Percentiles rank a stretch among this genome's conserved stretches.
Conservation (phyloP, 2,113 vertebrate genomes). For the Phasianus colchicus region DNA sequence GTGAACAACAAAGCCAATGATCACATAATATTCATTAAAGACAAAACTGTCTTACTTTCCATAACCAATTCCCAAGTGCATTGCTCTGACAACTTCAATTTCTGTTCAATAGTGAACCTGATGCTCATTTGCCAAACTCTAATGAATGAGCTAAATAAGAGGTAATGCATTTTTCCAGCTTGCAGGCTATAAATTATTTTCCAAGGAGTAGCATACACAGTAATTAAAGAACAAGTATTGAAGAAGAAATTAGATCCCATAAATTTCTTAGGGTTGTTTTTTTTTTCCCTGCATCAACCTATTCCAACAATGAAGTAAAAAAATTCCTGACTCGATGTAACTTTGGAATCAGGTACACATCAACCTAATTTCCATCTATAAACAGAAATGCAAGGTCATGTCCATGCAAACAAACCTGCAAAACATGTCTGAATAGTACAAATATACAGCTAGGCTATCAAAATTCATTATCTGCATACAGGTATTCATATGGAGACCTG, state of each 20-base stretch:
- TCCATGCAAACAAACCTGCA: neutral
- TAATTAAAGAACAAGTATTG: slow-evolving; percentile 40
- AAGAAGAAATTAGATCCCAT: neutral
- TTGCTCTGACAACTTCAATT: slow-evolving; percentile 64
- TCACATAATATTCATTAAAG: slow-evolving; percentile 67
- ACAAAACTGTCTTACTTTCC: slow-evolving; percentile 69
- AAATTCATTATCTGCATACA: neutral
- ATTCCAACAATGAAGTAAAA: neutral
- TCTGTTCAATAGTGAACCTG: slow-evolving; percentile 54
- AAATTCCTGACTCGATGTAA: neutral
- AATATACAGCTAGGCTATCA: neutral
- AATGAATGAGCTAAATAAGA: slow-evolving; percentile 23
- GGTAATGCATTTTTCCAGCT: slow-evolving; percentile 11
- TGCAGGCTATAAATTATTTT: slow-evolving; percentile 39
- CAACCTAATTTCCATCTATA: neutral
- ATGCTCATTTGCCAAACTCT: slow-evolving; percentile 52
- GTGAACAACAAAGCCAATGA: slow-evolving; percentile 70
- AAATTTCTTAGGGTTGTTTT: neutral
- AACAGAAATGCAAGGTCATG: neutral
- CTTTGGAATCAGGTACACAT: neutral
- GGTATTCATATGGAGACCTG: neutral
- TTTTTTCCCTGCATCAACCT: neutral
- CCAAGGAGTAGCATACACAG: neutral
- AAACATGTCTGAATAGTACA: neutral
- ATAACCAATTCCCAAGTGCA: slow-evolving; percentile 52